Conservation (phyloP, 2,113 vertebrate species). For the Anthoscopus minutus region DNA sequence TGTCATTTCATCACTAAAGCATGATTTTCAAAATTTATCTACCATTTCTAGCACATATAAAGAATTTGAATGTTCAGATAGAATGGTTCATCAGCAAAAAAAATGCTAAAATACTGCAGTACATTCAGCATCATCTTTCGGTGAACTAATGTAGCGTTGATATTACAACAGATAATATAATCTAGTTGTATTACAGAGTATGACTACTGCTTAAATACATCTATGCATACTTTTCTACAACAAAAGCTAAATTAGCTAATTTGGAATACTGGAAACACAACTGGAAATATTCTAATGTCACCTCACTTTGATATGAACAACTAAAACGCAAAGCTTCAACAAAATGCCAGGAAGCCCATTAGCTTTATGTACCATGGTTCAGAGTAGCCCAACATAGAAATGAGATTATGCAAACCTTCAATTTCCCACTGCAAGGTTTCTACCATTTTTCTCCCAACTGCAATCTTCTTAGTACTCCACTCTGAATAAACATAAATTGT, state of each 20-base stretch:
- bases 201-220: background rate
- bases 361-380: background rate
- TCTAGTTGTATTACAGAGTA: background rate
- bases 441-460: background rate
- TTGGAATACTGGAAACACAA: background rate
- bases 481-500: background rate
- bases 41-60: background rate
- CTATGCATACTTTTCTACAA: background rate
- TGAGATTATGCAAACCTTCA: background rate
- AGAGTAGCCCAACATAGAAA: background rate
- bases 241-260: background rate
- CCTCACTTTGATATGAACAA: background rate
- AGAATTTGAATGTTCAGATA: background rate
- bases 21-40: background rate
- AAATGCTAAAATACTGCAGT: background rate
- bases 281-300: background rate
- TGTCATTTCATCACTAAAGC: background rate
- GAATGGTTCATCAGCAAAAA: background rate
- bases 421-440: background rate
- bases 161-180: background rate
- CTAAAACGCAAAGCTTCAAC: background rate
- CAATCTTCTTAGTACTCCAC: background rate
- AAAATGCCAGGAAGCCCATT: background rate
- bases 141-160: background rate
- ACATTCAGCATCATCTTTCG: background rate